Evolutionary conservation across 2,797 vertebrate genomes (phyloP), one percentile per base, ranked within the genome.

Genomic region (Luscinia luscinia): DNA sequence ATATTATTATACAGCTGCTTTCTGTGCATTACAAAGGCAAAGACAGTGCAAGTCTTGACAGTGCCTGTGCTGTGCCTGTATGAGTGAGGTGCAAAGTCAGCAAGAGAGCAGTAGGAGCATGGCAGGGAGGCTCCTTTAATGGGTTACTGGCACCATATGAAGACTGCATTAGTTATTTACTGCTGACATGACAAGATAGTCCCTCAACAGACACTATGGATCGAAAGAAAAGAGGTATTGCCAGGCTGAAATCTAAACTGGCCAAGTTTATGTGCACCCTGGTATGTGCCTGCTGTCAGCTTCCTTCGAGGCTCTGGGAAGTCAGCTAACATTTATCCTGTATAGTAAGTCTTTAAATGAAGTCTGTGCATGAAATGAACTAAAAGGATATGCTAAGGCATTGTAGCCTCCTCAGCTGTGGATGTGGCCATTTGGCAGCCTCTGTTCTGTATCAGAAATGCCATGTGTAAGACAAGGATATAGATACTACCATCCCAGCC

Each of bases 101-200:
- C 57, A 91, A 91, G 66, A 89, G 2, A 88, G 51, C 36, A 84
- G 76, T 5, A 75, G 26, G 38, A 72, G 49, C 73, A 46, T 11
- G 11, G 52, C 59, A 0, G 0, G 28, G 34, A 92, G 40, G 61
- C 41, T 89, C 74, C 51, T 43, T 58, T 95, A 89, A 93, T 84
- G 73, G 52, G 32, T 66, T 94, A 54, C 58, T 91, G 92, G 79
- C 84, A 92, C 79, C 3, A 1, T n/a, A 23, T 73, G 45, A 78
- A 90, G 73, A 45, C 54, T 73, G 7, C 58, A 81, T 94, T 84
- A 93, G 62, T 48, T 84, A 75, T 38, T 75, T 75, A 72, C 62
- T 86, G 82, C 87, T 96, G 93, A 89, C 59, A 73, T 46, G 66
- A 81, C 76, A 78, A 75, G 66, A 69, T 17, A 52, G 18, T 85